Evolutionary conservation across 2,113 vertebrate species (phyloP), one percentile per base, ranked within the genome.

Genomic region (Notothenia rossii): DNA sequence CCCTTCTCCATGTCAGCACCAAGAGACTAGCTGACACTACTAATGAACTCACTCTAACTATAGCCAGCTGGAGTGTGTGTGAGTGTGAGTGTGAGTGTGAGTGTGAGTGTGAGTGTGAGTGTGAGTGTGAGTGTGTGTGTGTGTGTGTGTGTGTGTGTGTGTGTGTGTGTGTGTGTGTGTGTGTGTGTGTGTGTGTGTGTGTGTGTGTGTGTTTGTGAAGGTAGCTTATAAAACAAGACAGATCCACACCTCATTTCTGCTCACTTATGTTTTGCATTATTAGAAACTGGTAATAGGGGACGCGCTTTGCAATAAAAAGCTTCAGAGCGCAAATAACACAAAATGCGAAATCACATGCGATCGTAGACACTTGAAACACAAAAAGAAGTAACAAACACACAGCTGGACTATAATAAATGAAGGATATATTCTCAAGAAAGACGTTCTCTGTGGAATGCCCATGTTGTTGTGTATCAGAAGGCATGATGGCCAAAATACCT

Each of bases 241-340:
- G 61, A 97, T 96, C 96, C 96, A 97, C 86, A 94, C 94, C 95
- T 98, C 95, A 97, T 97, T 97, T 97, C 94, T 96, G 96, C 96
- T 98, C 96, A 96, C 96, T 97, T 97, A 97, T 97, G 96, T 97
- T 97, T 97, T 96, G 97, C 96, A 98, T 97, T 97, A 96, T 96
- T 96, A 97, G 95, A 98, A 98, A 97, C 95, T 95, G 96, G 97
- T 97, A 97, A 98, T 96, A 97, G 94, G 95, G 64, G 83, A 83
- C 97, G 96, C 94, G 95, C 94, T 96, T 96, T 96, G 96, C 96
- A 95, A 96, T 97, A 97, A 98, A 98, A 96, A 82, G 96, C 96
- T 95, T 95, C 93, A 93, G 96, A 96, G 95, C 93, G 95, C 97
- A 98, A 98, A 97, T 97, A 97, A 97, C 96, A 97, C 96, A 97